Evolutionary conservation across 2,888 invertebrate genomes (phyloP), one percentile per base, ranked within the genome.

Genomic region (Brenthis hecate): DNA sequence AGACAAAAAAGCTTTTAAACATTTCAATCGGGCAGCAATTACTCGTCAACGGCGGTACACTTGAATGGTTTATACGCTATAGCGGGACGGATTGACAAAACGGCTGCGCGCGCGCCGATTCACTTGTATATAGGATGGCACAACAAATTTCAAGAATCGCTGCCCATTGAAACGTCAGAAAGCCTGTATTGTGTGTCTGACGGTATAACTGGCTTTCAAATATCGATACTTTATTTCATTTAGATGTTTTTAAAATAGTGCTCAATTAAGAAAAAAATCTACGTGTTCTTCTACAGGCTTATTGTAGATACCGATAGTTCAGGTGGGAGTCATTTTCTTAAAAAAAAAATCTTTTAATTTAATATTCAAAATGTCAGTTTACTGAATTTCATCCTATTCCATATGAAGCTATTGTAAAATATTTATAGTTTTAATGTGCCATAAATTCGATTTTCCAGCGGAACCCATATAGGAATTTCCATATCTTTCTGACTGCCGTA

Each of bases 41-140:
- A 91, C 90, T 91, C 91, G 88, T 90, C 87, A 90, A 83, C 81
- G 89, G 89, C 89, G 91, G 89, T 92, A 90, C 91, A 87, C 83
- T 79, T 91, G 91, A 91, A 92, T 92, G 85, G 86, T 62, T 80
- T 79, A 79, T 64, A 85, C 88, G 91, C 91, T 91, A 89, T 86
- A 87, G 88, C 89, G 84, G 80, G 91, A 89, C 91, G 86, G 85
- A 85, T 87, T 91, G 92, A 92, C 91, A 92, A 92, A 92, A 90
- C 83, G 88, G 79, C 78, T 84, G 87, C 88, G 85, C 85, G 78
- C 74, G 86, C 86, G 88, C 81, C 78, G 81, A 77, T 83, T 81
- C 81, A 77, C 83, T 80, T 77, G 81, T 80, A 80, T 78, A 66
- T 72, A 69, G 70, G 77, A 78, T 76, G 80, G 81, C 78, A 77